Evolutionary conservation across 2,888 invertebrate genomes (phyloP).

Genomic region (Diarsia mendica): DNA sequence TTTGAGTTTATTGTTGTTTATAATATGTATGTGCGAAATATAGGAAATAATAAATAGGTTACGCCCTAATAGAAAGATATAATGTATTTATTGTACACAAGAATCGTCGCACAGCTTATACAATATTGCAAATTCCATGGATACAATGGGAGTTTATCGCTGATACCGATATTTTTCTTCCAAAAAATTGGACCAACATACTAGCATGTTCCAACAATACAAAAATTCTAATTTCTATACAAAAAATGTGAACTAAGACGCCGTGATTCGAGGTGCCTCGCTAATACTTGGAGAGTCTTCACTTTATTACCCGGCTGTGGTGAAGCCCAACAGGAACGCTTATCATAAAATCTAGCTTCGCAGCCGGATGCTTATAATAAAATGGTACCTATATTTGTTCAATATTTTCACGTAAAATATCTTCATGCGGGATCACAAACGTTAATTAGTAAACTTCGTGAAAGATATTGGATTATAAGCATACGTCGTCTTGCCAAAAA

Average conservation of each 20-base stretch:
- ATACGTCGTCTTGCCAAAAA: too few species aligned
- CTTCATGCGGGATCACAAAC: too few species aligned
- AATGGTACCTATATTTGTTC: not conserved
- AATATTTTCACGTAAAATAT: too few species aligned
- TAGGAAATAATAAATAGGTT: not conserved
- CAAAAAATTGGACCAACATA: constrained; percentile 1
- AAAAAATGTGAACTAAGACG: constrained; percentile 9
- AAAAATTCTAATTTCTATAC: not conserved
- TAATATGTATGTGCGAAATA: not conserved
- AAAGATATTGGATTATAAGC: too few species aligned
- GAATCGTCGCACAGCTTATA: not conserved
- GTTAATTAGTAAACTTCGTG: too few species aligned
- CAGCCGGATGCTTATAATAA: not conserved
- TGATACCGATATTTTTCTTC: too few species aligned
- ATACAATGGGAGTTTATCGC: not conserved
- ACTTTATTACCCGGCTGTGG: not conserved
- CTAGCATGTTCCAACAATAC: not conserved
- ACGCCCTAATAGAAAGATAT: not conserved
- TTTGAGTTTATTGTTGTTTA: constrained; percentile 15
- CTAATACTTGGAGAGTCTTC: constrained; percentile 17
- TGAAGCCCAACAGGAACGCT: too few species aligned
- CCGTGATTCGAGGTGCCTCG: not conserved
- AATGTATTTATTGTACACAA: not conserved
- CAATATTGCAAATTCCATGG: not conserved
- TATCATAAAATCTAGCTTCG: constrained; percentile 4